Evolutionary conservation across 1,140 invertebrate species (phyloP).

Genomic region (Brachionus calyciflorus): DNA sequence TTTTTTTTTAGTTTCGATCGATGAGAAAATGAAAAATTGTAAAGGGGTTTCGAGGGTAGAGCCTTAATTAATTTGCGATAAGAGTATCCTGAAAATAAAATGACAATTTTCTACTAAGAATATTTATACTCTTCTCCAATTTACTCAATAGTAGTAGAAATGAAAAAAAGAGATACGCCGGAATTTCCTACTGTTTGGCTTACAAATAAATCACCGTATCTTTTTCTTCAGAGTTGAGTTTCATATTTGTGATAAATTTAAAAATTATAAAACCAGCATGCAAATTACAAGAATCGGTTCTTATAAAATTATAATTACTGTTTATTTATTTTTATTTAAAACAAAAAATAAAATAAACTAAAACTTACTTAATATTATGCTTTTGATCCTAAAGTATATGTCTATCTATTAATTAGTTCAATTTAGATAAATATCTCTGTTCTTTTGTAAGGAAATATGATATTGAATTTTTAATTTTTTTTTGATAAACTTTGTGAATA

Average conservation of each 20-base stretch:
- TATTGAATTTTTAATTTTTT: not conserved
- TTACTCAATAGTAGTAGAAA: no score
- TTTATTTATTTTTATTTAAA: conserved; percentile 39
- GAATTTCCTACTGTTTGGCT: not conserved
- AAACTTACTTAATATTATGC: conserved; percentile 36
- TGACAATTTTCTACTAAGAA: not conserved
- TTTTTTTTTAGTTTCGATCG: not conserved
- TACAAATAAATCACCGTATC: conserved; percentile 11
- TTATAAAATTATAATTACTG: conserved; percentile 31
- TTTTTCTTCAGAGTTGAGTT: not conserved
- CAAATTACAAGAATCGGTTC: not conserved
- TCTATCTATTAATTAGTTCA: conserved; percentile 40
- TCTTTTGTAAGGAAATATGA: not conserved
- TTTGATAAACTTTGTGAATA: not conserved
- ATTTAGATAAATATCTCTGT: not conserved
- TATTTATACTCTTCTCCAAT: conserved; percentile 12
- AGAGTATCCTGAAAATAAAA: conserved; percentile 28
- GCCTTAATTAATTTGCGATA: no score
- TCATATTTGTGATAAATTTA: conserved; percentile 26
- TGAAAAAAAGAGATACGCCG: not conserved
- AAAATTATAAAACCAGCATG: conserved; percentile 28
- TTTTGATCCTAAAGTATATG: conserved; percentile 15
- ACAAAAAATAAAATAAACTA: no score
- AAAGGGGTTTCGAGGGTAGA: no score
- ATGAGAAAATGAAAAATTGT: conserved; percentile 1